A percentile compares a stretch with the other conserved stretches of the same genome.
Conservation (phyloP, 1,140 invertebrate genomes). For the Pygmarrhopalites habei region DNA sequence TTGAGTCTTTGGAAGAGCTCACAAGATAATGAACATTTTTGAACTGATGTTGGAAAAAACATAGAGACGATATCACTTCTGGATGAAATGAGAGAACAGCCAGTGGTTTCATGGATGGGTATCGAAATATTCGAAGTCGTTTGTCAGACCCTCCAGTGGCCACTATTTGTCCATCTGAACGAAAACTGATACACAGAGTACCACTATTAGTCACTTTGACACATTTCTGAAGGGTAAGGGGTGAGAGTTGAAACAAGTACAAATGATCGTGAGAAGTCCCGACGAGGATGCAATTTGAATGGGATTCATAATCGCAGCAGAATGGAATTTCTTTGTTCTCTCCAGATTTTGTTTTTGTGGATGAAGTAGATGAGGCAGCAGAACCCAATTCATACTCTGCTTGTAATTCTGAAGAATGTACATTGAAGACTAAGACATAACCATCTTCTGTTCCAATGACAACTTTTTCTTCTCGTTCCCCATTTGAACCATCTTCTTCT, state of each 20-base stretch:
- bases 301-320: neutral
- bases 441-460: neutral
- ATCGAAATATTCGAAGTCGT: neutral
- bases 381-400: too few species aligned
- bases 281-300: neutral
- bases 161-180: neutral
- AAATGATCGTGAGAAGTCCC: neutral
- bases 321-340: constrained; percentile 2
- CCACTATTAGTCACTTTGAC: neutral
- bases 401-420: neutral
- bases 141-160: neutral
- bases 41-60: neutral
- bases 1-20: neutral
- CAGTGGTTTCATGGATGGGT: neutral
- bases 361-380: too few species aligned
- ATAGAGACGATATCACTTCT: neutral
- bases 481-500: too few species aligned
- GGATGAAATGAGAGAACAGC: neutral
- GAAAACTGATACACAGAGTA: neutral
- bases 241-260: neutral
- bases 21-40: neutral
- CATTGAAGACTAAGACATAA: neutral
- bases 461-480: too few species aligned
- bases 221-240: neutral
- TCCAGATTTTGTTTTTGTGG: too few species aligned